Evolutionary conservation across 2,113 vertebrate genomes (phyloP), one percentile per base, ranked within the genome.

Genomic region (Pelobates fuscus): DNA sequence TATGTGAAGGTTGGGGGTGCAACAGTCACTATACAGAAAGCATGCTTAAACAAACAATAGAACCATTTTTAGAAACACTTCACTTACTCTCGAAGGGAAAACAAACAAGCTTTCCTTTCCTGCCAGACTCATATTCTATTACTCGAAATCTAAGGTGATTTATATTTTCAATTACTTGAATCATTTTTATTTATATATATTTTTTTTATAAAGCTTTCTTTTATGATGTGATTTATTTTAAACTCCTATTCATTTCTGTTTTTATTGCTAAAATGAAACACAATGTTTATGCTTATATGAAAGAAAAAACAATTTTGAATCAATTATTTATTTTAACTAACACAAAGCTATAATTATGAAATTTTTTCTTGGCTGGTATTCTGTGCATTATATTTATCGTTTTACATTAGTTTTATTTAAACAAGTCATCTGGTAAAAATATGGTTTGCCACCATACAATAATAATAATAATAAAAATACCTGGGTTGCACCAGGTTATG

Each of bases 131-230:
- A 60, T 61, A 77, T 77, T 67, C 73, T 68, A 68, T 77, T 77
- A 52, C 55, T 60, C 44, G 20, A 23, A 41, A 77, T 52, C 54
- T 24, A 67, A 37, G 60, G 57, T 67, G 64, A 77, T 68, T 77
- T 68, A 68, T 67, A 49, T 77, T 75, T 77, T 77, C 73, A 77
- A 77, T 77, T 77, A 77, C 73, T 61, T 77, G 25, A 8, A 75
- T 30, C 55, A 59, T 67, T 59, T 77, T 75, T 58, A 32, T 58
- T 58, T 24, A 23, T 72, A n/a, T 59, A 18, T 63, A n/a, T n/a
- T n/a, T n/a, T n/a, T n/a, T 63, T n/a, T 12, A 37, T 5, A 37
- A 37, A 18, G 26, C 52, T 61, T 67, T 41, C 59, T 55, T 68
- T 44, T 68, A 65, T 61, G 27, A 24, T 68, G 73, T 52, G 30